Evolutionary conservation across 2,113 vertebrate species (phyloP).

Genomic region (Holacanthus passer): DNA sequence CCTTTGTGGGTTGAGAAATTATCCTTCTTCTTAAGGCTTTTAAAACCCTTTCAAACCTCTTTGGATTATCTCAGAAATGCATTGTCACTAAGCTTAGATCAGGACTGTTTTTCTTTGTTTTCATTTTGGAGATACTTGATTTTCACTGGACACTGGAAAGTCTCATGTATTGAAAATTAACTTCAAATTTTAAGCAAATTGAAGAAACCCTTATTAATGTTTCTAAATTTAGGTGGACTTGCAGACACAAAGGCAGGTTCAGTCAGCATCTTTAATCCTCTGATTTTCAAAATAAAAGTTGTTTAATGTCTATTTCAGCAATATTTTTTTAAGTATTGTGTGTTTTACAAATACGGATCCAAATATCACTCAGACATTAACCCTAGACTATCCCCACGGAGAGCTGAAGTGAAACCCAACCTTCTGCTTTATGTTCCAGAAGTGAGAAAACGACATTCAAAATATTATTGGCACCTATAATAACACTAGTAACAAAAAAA

Average conservation of each 20-base stretch:
- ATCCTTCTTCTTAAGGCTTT: conserved; percentile 28
- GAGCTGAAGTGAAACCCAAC: background rate
- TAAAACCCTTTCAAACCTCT: conserved; percentile 23
- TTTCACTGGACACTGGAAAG: background rate
- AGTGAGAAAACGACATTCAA: background rate
- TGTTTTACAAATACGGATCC: background rate
- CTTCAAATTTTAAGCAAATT: background rate
- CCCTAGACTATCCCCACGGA: background rate
- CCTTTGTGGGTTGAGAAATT: conserved; percentile 36
- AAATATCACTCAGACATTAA: background rate
- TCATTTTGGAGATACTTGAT: background rate
- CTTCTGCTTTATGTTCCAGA: background rate
- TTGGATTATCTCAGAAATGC: conserved; percentile 47
- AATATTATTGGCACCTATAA: background rate
- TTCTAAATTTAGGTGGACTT: background rate
- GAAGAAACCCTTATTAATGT: background rate
- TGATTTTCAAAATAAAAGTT: conserved; percentile 23
- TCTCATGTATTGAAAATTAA: too few species aligned
- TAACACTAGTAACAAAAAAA: background rate
- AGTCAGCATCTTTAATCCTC: conserved; percentile 19
- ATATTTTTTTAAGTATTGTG: background rate
- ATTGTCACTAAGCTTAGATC: conserved; percentile 17
- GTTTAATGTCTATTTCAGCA: background rate
- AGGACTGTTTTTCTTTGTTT: background rate
- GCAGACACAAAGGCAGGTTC: background rate